Evolutionary conservation across 2,797 vertebrate genomes (phyloP).

Genomic region (Nyctibius grandis): DNA sequence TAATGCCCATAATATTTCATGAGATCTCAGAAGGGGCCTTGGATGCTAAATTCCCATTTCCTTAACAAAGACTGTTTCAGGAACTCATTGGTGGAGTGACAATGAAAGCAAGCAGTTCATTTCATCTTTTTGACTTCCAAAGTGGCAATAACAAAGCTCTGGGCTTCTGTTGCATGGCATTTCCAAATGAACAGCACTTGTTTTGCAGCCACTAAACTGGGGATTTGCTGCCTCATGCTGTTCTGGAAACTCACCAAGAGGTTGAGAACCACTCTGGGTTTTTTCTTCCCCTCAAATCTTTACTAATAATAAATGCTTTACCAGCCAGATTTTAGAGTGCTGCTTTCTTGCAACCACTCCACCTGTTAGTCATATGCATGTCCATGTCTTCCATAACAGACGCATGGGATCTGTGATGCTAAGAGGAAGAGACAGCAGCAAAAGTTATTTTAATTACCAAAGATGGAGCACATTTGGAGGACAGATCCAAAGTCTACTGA

Average conservation of each 20-base stretch:
- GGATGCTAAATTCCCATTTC: background rate
- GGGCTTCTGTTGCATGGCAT: background rate
- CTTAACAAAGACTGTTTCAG: background rate
- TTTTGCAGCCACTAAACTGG: background rate
- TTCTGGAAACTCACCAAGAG: constrained; percentile 5
- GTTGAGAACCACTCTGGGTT: background rate
- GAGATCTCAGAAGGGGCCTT: background rate
- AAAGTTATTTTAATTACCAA: background rate
- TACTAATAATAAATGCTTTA: background rate
- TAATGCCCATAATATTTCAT: background rate
- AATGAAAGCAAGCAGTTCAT: background rate
- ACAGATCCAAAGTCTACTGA: background rate
- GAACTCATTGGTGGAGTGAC: background rate
- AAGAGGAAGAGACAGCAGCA: background rate
- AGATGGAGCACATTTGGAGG: background rate
- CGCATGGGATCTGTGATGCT: background rate
- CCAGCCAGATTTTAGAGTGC: background rate
- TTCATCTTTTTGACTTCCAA: background rate
- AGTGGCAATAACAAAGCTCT: background rate
- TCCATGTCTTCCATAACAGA: background rate
- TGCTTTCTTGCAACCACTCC: background rate
- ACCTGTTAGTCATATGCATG: background rate
- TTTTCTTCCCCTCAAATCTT: background rate
- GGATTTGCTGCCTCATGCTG: constrained; percentile 3
- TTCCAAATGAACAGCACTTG: background rate